Evolutionary conservation across 2,888 invertebrate species (phyloP), one percentile per base, ranked within the genome.

Genomic region (Trissolcus brochymenae): DNA sequence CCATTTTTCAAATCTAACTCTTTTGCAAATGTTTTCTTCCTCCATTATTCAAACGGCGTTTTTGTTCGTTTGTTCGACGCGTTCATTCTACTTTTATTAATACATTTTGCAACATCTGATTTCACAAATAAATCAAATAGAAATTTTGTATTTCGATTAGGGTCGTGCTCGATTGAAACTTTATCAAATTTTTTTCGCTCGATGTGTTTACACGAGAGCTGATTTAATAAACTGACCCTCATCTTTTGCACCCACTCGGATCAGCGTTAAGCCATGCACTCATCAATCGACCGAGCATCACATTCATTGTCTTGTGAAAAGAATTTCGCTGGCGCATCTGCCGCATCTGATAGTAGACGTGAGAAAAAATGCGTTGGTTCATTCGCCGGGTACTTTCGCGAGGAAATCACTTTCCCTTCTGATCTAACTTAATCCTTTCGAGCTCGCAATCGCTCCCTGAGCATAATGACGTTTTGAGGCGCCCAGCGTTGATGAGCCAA

Each of bases 391-490:
- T 66, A 75, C 75, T 78, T 75, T 78, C 78, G 71, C 78, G 72
- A 65, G 75, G 55, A 79, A 75, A 71, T 79, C 71, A 76, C 78
- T 79, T 75, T 79, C 78, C 78, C 78, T 79, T 68, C 72, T 66
- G 55, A 76, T 76, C 71, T 57, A 57, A 72, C 68, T 72, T 75
- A 68, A 79, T 79, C 75, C 75, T 60, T 59, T 56, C 57, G 60
- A 78, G 64, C 61, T 62, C 59, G 59, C 66, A 59, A 67, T 65
- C 59, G 54, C 17, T 64, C 25, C 51, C 25, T 29, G 67, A 65
- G 55, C 61, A 71, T 70, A 66, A 71, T 64, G 53, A 25, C 57
- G 50, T 51, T n/a, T n/a, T 49, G 62, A 41, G 16, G 17, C 56
- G 19, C 57, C 57, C 14, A 21, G 49, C 25, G 13, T 51, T 53